Conservation (phyloP, 2,888 invertebrate genomes). For the Apodemia hepburni region DNA sequence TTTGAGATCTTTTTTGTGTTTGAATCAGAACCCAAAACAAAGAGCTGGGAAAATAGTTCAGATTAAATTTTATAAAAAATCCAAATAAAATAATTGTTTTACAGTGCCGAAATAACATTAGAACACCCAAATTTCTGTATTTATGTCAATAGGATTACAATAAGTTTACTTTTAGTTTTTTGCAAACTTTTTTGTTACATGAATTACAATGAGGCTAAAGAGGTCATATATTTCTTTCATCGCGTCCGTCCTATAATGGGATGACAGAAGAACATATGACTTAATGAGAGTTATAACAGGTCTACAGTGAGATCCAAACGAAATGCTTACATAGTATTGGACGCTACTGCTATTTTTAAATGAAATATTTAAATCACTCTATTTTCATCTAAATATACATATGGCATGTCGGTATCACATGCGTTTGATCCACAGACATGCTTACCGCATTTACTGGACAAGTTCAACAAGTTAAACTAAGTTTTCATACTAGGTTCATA, state of each 20-base stretch:
- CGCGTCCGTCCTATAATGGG: not conserved
- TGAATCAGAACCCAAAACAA: no score
- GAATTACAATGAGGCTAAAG: no score
- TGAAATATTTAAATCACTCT: conserved; percentile 23
- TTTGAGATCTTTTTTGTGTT: no score
- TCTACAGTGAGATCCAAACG: conserved; percentile 30
- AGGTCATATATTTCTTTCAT: no score
- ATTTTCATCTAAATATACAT: conserved; percentile 34
- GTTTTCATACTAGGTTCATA: not conserved
- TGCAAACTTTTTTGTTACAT: no score
- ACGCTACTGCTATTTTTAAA: conserved; percentile 18
- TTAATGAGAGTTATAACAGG: conserved; percentile 7
- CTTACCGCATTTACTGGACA: not conserved
- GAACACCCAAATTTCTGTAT: no score
- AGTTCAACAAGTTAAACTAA: not conserved
- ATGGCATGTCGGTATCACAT: conserved; percentile 40
- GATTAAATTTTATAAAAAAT: no score
- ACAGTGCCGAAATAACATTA: no score
- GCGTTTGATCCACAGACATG: conserved; percentile 4
- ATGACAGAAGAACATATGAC: not conserved
- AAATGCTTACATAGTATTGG: conserved; percentile 15
- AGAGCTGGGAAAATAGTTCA: no score
- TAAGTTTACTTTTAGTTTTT: no score
- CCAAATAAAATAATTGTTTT: no score
- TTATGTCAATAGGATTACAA: no score